Evolutionary conservation across 2,888 invertebrate species (phyloP).

Genomic region (Nemotelus pantherinus): DNA sequence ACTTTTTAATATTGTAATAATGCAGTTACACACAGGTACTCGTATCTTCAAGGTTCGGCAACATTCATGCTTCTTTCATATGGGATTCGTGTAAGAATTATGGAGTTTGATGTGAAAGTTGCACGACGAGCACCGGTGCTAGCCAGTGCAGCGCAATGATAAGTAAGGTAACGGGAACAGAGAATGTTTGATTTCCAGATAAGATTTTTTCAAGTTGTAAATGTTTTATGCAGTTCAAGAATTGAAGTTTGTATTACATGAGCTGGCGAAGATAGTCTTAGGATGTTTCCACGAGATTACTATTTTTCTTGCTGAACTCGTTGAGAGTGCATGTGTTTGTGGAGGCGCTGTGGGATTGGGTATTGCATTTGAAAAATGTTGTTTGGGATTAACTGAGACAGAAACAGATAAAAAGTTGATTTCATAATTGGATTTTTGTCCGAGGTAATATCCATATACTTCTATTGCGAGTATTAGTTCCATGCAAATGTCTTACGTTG

Average conservation of each 20-base stretch:
- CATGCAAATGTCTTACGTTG: no score
- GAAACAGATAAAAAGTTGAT: no score
- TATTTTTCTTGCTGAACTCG: no score
- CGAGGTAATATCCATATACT: no score
- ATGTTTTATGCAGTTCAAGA: conserved; percentile 1
- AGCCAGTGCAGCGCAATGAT: no score
- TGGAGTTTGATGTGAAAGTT: conserved; percentile 18
- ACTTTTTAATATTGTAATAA: conserved; percentile 34
- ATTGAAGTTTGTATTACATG: not conserved
- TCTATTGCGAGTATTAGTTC: no score
- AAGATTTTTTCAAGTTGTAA: not conserved
- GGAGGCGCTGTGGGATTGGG: no score
- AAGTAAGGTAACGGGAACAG: not conserved
- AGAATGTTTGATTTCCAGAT: not conserved
- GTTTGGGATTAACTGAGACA: no score
- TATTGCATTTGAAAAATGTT: no score
- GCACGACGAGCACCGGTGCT: not conserved
- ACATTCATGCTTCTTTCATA: conserved; percentile 10
- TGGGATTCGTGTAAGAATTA: conserved; percentile 2
- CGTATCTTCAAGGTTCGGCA: not conserved
- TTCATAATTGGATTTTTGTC: no score
- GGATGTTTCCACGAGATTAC: no score
- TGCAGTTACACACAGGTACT: conserved; percentile 22
- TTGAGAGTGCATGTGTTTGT: no score
- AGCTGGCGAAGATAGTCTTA: not conserved